phyloP scores from a whole-genome alignment of 92 coral and sea anemone species.

The Isaurus tuberculatus region DNA sequence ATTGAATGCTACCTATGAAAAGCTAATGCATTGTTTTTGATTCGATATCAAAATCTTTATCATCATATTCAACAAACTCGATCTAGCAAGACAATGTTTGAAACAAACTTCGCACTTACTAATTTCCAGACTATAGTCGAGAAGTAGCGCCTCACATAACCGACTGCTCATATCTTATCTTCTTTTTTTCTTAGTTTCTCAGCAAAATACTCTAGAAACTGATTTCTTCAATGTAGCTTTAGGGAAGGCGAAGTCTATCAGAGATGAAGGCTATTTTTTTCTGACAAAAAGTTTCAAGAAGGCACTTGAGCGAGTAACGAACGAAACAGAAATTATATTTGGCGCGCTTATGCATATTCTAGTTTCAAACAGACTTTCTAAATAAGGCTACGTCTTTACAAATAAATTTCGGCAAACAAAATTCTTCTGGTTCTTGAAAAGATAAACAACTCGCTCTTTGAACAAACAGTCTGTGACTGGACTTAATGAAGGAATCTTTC shows the following conservation, averaged over 20 bases:
- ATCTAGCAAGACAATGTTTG: no score
- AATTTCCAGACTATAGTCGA: conserved; percentile 3
- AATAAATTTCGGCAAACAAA: conserved; percentile 39
- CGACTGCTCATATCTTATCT: conserved; percentile 23
- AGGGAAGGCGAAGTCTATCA: no score
- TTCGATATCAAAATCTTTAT: background rate
- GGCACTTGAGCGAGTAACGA: background rate
- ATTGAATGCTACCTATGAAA: no score
- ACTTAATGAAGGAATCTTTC: conserved; percentile 22
- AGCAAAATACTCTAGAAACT: background rate
- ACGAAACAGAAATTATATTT: conserved; percentile 1
- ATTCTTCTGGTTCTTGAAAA: conserved; percentile 27
- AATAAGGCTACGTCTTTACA: conserved; percentile 30
- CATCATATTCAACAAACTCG: background rate
- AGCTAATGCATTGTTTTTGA: background rate
- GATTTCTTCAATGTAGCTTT: background rate
- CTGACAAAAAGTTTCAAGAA: background rate
- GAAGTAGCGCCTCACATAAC: conserved; percentile 19
- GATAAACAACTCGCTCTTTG: conserved; percentile 34
- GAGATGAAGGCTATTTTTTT: no score
- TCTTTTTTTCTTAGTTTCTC: background rate
- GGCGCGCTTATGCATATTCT: conserved; percentile 11
- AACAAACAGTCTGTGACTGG: conserved; percentile 25
- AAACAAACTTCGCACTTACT: background rate
- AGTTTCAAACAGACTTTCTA: conserved; percentile 22